Evolutionary conservation across 92 coral and sea anemone species (phyloP).

Genomic region (Scolanthus callimorphus): DNA sequence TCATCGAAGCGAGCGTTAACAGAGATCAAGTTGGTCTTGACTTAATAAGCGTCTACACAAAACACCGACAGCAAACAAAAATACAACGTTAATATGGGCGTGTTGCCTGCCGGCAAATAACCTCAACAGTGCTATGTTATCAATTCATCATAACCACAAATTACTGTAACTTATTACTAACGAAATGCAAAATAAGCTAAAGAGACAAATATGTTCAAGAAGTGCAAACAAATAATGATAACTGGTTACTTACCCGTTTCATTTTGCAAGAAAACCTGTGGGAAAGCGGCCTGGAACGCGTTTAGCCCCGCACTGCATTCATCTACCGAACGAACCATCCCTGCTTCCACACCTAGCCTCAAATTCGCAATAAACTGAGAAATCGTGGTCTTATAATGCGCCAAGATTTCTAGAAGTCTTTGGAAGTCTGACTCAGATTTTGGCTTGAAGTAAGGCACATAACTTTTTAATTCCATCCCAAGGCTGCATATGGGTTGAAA

Average conservation of each 20-base stretch:
- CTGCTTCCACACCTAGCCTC: conserved; percentile 67
- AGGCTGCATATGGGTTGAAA: conserved; percentile 67
- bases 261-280: conserved; percentile 10
- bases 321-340: conserved; percentile 88
- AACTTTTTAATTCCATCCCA: conserved; percentile 25
- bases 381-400: conserved; percentile 47
- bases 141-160: no score
- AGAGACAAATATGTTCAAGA: no score
- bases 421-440: conserved; percentile 35
- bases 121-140: no score
- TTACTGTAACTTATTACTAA: no score
- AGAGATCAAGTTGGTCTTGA: no score
- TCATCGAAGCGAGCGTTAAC: no score
- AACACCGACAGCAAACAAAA: no score
- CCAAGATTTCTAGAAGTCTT: conserved; percentile 34
- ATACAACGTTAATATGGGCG: no score
- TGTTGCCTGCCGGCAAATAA: no score
- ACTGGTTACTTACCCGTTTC: conserved; percentile 19
- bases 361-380: conserved; percentile 59
- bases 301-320: conserved; percentile 78
- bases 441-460: conserved; percentile 47
- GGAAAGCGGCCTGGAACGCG: conserved; percentile 49
- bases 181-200: no score
- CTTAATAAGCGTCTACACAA: no score
- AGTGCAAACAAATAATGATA: not conserved